These are phyloP conservation scores for Bathynomus jamesi DNA, from an alignment of 1,140 invertebrate species.

Conservation along the genomic window DNA sequence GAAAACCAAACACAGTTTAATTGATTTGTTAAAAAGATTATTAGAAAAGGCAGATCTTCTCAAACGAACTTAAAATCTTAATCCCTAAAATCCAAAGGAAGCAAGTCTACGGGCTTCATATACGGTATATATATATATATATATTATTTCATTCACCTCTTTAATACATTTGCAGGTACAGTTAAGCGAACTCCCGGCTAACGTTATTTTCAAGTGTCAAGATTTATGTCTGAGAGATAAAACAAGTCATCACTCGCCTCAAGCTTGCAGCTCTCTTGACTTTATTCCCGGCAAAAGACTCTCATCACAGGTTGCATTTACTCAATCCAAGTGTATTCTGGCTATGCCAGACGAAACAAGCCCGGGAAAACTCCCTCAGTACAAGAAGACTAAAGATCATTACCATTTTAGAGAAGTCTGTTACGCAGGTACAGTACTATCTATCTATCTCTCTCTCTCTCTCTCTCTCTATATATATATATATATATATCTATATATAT, in stretches of 20 bases:
- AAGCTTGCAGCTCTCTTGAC: conserved; percentile 76
- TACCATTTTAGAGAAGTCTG: conserved; percentile 85
- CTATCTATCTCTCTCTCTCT: conserved; percentile 6
- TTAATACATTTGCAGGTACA: conserved; percentile 9
- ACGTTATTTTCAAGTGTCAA: conserved; percentile 69
- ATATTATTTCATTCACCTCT: no score
- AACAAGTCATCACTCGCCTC: conserved; percentile 67
- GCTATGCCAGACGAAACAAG: conserved; percentile 66
- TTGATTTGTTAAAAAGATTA: no score
- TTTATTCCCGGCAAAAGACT: conserved; percentile 75
- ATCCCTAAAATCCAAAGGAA: no score
- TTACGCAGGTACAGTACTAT: conserved; percentile 59
- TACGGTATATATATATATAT: no score
- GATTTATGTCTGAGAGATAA: conserved; percentile 74
- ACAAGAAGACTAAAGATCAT: conserved; percentile 71
- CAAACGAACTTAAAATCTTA: no score
- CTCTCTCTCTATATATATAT: background rate
- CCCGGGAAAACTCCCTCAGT: conserved; percentile 57
- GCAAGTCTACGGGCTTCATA: no score
- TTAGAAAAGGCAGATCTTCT: no score
- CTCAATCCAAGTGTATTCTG: conserved; percentile 80
- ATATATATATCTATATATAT: no score
- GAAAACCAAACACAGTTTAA: no score
- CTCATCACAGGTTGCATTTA: conserved; percentile 68
- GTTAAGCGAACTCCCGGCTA: conserved; percentile 14